Percentiles rank a stretch among this genome's conserved stretches.
These are phyloP conservation scores for Hydropsyche tenuis DNA, from an alignment of 1,140 invertebrate genomes.

Conservation along the genomic window DNA sequence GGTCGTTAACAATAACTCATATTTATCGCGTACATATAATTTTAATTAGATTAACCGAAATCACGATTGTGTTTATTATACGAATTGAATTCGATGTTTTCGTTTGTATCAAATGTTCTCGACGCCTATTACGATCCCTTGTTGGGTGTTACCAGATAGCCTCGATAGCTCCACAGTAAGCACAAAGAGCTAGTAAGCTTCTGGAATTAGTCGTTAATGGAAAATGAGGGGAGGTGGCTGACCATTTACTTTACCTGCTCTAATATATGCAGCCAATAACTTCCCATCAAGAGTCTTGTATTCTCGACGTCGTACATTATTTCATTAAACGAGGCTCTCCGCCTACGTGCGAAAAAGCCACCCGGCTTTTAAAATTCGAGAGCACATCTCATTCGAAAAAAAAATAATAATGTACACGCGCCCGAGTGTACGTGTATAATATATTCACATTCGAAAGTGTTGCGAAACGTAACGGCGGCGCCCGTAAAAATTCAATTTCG, in stretches of 20 bases:
- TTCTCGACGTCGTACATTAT: not conserved
- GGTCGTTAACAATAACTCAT: too few species aligned
- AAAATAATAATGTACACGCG: too few species aligned
- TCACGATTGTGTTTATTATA: too few species aligned
- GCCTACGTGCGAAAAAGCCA: too few species aligned
- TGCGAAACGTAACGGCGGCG: not conserved
- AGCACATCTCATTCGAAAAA: too few species aligned
- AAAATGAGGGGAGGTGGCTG: slow-evolving; percentile 39
- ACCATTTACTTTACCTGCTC: slow-evolving; percentile 26
- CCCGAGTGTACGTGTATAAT: too few species aligned
- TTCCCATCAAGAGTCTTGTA: slow-evolving; percentile 36
- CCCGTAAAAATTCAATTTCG: slow-evolving; percentile 22
- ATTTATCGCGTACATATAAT: too few species aligned
- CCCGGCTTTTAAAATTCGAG: too few species aligned
- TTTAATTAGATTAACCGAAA: too few species aligned
- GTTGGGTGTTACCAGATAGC: slow-evolving; percentile 6
- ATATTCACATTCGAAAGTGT: too few species aligned
- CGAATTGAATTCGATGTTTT: too few species aligned
- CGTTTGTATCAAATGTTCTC: not conserved
- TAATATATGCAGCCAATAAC: slow-evolving; percentile 45
- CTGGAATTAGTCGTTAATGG: slow-evolving; percentile 49
- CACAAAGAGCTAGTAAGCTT: slow-evolving; percentile 35
- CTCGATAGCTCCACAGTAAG: not conserved
- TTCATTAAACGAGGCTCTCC: not conserved
- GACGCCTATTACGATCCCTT: not conserved